Conservation (phyloP, 2,113 vertebrate species). For the Propithecus coquereli region DNA sequence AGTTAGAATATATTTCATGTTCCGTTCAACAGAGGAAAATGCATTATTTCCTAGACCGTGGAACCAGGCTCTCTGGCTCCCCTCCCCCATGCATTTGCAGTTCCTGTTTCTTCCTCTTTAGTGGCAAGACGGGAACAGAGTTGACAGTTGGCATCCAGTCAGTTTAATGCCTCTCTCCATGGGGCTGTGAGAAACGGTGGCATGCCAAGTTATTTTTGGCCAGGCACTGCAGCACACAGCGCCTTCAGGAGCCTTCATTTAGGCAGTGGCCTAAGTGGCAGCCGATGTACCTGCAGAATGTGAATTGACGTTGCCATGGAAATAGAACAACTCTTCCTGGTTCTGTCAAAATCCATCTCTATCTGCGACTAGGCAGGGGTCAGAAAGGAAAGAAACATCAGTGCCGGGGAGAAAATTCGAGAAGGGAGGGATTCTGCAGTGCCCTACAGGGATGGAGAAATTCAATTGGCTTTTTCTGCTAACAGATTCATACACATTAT, state of each 20-base stretch:
- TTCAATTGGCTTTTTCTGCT: not conserved
- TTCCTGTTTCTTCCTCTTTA: conserved; percentile 64
- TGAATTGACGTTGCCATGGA: conserved; percentile 90
- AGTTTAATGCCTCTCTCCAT: conserved; percentile 59
- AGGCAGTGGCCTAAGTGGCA: conserved; percentile 84
- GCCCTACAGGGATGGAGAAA: fast-evolving
- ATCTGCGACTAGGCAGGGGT: conserved; percentile 61
- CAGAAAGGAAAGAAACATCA: conserved; percentile 44
- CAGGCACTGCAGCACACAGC: conserved; percentile 54
- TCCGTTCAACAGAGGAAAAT: conserved; percentile 72
- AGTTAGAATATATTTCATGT: conserved; percentile 69
- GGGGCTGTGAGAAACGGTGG: not conserved
- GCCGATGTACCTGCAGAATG: conserved; percentile 89
- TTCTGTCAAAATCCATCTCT: conserved; percentile 75
- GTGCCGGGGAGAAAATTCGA: not conserved
- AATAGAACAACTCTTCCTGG: conserved; percentile 77
- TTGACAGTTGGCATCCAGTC: conserved; percentile 78
- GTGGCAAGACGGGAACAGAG: conserved; percentile 49
- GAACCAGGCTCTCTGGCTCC: conserved; percentile 29
- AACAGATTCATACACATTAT: fast-evolving
- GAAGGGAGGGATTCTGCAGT: fast-evolving
- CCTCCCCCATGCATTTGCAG: conserved; percentile 22
- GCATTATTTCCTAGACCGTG: conserved; percentile 31
- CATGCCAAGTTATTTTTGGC: conserved; percentile 84
- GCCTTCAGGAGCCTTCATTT: conserved; percentile 81